These are phyloP conservation scores for Lasioglossum lativentre DNA, from an alignment of 2,888 invertebrate genomes.

Conservation along the genomic window DNA sequence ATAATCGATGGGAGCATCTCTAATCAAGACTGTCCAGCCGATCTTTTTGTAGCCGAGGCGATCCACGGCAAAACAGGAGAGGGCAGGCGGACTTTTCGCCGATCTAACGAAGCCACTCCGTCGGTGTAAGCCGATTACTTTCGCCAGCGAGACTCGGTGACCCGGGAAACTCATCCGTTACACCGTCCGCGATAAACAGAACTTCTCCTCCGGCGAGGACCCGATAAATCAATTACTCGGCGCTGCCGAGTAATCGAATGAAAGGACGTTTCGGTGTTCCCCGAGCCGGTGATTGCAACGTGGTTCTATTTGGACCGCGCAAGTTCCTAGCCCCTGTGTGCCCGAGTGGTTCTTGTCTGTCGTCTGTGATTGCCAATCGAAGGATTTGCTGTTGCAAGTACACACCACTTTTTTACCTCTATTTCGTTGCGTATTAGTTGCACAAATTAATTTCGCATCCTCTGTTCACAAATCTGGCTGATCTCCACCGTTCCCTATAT, in stretches of 20 bases:
- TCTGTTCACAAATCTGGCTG: background rate
- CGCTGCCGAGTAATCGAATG: slow-evolving; percentile 35
- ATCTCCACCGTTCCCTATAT: background rate
- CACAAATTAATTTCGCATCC: background rate
- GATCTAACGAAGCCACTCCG: slow-evolving; percentile 66
- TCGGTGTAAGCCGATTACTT: slow-evolving; percentile 68
- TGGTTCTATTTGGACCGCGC: background rate
- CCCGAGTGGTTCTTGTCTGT: background rate
- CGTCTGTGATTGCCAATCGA: slow-evolving; percentile 6
- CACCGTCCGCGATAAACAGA: slow-evolving; percentile 50
- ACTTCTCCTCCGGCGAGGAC: slow-evolving; percentile 40
- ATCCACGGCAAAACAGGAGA: slow-evolving; percentile 50
- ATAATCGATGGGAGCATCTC: background rate
- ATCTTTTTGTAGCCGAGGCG: background rate
- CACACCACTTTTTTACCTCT: background rate
- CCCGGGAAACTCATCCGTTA: slow-evolving; percentile 42
- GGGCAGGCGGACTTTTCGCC: slow-evolving; percentile 64
- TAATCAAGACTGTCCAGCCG: background rate
- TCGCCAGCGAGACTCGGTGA: slow-evolving; percentile 15
- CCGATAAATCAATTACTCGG: slow-evolving; percentile 47
- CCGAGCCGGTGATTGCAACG: background rate
- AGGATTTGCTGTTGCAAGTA: background rate
- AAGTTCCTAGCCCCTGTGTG: background rate
- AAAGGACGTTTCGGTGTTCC: background rate
- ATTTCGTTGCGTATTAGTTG: background rate